Percentiles rank a stretch among this genome's conserved stretches.
Evolutionary conservation across 2,113 vertebrate genomes (phyloP).

Genomic region (human (Homo sapiens)): DNA sequence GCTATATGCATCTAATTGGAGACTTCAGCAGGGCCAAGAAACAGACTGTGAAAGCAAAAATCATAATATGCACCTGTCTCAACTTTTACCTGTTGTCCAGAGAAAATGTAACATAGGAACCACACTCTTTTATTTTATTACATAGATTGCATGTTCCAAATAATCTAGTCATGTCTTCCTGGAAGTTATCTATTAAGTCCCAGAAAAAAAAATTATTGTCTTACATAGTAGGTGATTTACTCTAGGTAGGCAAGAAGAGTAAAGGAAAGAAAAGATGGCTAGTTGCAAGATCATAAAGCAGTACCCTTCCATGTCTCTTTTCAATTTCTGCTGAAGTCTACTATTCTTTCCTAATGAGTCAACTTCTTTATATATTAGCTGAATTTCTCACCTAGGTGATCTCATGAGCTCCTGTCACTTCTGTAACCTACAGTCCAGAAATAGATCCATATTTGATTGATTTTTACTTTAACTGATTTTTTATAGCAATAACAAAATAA

Average conservation of each 20-base stretch:
- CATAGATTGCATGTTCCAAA: not conserved
- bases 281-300: not conserved
- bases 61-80: not conserved
- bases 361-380: not conserved
- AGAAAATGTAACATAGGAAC: not conserved
- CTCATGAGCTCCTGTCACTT: not conserved
- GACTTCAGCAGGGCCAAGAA: not conserved
- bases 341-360: not conserved
- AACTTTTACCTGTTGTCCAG: not conserved
- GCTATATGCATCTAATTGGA: conserved; percentile 9
- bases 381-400: not conserved
- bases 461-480: not conserved
- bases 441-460: not conserved
- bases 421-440: not conserved
- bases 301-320: not conserved
- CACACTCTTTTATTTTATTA: not conserved
- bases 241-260: not conserved
- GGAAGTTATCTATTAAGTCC: not conserved
- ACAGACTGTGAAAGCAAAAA: conserved; percentile 14
- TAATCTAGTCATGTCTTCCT: not conserved
- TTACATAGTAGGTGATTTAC: not conserved
- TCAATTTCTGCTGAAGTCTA: not conserved
- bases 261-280: not conserved
- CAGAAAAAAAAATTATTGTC: not conserved
- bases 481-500: not conserved